A percentile compares a stretch with the other conserved stretches of the same genome.
These are phyloP conservation scores for Nomada lathburiana DNA, from an alignment of 2,888 invertebrate species.

Conservation along the genomic window DNA sequence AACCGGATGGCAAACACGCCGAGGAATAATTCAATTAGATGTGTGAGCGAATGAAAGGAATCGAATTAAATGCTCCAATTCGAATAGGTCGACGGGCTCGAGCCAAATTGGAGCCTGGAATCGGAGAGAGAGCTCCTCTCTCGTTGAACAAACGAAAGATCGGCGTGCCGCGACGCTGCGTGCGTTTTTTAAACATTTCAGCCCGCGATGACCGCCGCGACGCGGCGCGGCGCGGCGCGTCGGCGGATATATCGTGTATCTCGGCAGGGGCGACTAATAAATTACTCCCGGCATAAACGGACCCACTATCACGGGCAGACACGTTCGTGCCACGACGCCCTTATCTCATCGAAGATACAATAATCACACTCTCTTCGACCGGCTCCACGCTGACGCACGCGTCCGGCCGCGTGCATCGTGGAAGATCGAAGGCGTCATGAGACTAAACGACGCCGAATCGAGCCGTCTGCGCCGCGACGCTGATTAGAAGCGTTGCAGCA, in stretches of 20 bases:
- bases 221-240: background rate
- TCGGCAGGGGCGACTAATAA: slow-evolving; percentile 75
- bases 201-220: slow-evolving; percentile 50
- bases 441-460: slow-evolving; percentile 80
- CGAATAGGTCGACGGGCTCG: no score
- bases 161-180: background rate
- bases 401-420: slow-evolving; percentile 36
- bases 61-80: no score
- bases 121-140: no score
- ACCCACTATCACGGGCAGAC: slow-evolving; percentile 82
- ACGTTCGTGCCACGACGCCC: slow-evolving; percentile 78
- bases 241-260: slow-evolving; percentile 56
- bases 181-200: slow-evolving; percentile 41
- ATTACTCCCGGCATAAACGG: slow-evolving; percentile 79
- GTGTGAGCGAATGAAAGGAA: no score
- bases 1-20: no score
- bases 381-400: slow-evolving; percentile 55
- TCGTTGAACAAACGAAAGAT: slow-evolving; percentile 31
- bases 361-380: slow-evolving; percentile 75
- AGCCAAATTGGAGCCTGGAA: no score
- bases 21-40: no score
- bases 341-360: slow-evolving; percentile 81
- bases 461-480: slow-evolving; percentile 24
- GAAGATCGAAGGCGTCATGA: slow-evolving; percentile 61
- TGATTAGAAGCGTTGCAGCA: background rate